Conservation (phyloP, 1,140 invertebrate species). For the Vanessa atalanta region DNA sequence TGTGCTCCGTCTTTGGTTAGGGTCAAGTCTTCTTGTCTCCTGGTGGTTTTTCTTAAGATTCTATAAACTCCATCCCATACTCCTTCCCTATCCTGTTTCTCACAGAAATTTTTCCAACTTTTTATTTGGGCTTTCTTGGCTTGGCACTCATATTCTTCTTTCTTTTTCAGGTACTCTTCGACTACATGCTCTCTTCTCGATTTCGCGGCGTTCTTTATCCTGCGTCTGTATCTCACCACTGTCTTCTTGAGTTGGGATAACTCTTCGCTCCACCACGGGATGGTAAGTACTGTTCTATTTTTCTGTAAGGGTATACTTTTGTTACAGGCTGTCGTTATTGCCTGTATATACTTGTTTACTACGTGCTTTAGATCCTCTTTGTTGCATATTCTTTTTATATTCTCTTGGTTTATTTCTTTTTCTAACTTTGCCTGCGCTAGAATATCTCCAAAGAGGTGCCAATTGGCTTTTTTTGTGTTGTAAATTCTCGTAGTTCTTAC, state of each 20-base stretch:
- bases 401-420: too few species aligned
- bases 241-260: not conserved
- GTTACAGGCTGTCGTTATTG: too few species aligned
- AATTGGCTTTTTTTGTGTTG: slow-evolving; percentile 18
- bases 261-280: too few species aligned
- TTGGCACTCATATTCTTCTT: slow-evolving; percentile 6
- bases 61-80: slow-evolving; percentile 35
- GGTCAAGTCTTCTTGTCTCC: slow-evolving; percentile 31
- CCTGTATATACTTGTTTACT: too few species aligned
- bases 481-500: slow-evolving; percentile 1
- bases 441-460: not conserved
- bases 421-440: slow-evolving; percentile 19
- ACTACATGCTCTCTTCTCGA: slow-evolving; percentile 9
- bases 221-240: too few species aligned
- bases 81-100: slow-evolving; percentile 37
- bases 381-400: too few species aligned
- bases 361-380: too few species aligned
- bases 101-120: slow-evolving; percentile 43
- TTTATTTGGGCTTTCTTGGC: slow-evolving; percentile 15
- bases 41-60: slow-evolving; percentile 3
- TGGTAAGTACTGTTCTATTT: too few species aligned
- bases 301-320: too few species aligned
- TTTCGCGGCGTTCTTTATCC: slow-evolving; percentile 11
- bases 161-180: slow-evolving; percentile 19
- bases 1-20: slow-evolving; percentile 9